Evolutionary conservation across 2,888 invertebrate species (phyloP).

Genomic region (Scaptomyza cyrtandrae): DNA sequence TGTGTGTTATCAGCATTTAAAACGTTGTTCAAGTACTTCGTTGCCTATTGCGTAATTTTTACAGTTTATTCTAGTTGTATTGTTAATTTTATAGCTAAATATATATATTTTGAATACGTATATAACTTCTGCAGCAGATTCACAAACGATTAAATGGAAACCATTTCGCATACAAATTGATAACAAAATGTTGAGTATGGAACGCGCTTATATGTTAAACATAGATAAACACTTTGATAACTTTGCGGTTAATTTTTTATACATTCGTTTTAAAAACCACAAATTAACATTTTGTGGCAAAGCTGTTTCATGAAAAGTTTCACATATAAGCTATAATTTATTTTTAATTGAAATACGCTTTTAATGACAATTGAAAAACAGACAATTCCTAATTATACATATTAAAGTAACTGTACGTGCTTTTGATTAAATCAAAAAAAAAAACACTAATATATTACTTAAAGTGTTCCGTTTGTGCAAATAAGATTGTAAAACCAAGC

Average conservation of each 20-base stretch:
- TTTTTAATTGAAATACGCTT: neutral
- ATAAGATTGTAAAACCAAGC: neutral
- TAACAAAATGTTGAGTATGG: slow-evolving; percentile 15
- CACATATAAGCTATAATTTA: neutral
- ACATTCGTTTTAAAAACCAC: slow-evolving; percentile 13
- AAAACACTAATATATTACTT: neutral
- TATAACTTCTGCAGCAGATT: slow-evolving; percentile 10
- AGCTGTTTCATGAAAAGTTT: slow-evolving; percentile 6
- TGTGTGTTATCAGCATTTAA: slow-evolving; percentile 45
- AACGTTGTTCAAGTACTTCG: neutral
- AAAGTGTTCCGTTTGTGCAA: neutral
- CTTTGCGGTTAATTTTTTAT: neutral
- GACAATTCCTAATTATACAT: neutral
- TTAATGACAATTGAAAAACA: neutral
- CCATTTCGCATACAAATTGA: slow-evolving; percentile 24
- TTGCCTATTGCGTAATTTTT: slow-evolving; percentile 31
- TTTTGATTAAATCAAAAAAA: neutral
- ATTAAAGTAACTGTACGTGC: neutral
- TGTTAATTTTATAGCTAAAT: slow-evolving; percentile 10
- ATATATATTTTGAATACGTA: neutral
- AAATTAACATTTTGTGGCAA: slow-evolving; percentile 2
- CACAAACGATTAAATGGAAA: slow-evolving; percentile 24
- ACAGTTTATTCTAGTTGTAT: slow-evolving; percentile 1
- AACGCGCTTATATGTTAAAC: neutral
- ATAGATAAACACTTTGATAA: slow-evolving; percentile 7